Percentiles rank a stretch among this genome's conserved stretches.
phyloP scores from a whole-genome alignment of 2,113 vertebrate species.

The Laterallus jamaicensis region DNA sequence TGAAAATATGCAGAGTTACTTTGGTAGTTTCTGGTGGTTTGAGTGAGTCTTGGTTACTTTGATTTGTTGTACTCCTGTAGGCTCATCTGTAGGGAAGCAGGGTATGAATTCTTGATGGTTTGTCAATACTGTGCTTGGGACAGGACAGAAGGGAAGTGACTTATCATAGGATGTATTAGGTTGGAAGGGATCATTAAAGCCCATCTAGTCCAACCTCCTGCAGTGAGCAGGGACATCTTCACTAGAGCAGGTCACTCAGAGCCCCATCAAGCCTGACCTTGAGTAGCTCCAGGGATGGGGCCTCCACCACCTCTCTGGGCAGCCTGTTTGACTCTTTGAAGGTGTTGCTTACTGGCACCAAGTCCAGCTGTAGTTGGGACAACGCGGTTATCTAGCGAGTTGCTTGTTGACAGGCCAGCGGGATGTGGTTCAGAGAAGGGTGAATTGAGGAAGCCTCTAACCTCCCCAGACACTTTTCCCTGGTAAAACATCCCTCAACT shows the following conservation, averaged over 20 bases:
- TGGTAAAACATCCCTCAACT: background rate
- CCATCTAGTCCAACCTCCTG: no score
- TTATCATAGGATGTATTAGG: no score
- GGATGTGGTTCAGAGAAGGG: background rate
- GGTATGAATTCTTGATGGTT: background rate
- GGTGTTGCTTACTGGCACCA: rapidly evolving
- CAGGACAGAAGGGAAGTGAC: background rate
- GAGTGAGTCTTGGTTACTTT: background rate
- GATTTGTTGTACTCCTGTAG: background rate
- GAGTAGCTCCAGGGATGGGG: no score
- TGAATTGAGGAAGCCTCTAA: background rate
- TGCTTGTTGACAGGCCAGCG: background rate
- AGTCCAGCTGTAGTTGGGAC: background rate
- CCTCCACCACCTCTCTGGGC: no score
- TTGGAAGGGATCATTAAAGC: no score
- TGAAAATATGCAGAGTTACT: background rate
- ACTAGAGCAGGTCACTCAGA: no score
- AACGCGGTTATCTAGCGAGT: rapidly evolving
- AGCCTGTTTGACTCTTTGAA: background rate
- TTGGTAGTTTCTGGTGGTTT: background rate
- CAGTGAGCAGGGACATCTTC: no score
- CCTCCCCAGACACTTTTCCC: background rate
- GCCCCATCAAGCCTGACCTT: no score
- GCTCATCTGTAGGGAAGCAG: background rate
- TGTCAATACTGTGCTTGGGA: background rate